Evolutionary conservation across 2,888 invertebrate genomes (phyloP), one percentile per base, ranked within the genome.

Genomic region (Drosophila antonietae): DNA sequence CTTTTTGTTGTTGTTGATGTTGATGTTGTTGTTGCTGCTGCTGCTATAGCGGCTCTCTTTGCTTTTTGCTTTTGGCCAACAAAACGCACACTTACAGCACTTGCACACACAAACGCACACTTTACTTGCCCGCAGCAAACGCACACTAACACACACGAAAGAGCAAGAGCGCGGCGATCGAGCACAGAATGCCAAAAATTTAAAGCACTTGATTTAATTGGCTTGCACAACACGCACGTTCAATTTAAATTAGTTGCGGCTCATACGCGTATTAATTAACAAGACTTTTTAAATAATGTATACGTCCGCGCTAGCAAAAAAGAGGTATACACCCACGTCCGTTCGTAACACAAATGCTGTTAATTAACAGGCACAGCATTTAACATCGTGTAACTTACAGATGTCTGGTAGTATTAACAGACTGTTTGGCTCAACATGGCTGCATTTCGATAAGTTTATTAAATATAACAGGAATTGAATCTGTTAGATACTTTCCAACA

Each of bases 61-160:
- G 63, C 81, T 63, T 81, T 79, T 79, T 81, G 81, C 74, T 79
- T 80, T 82, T 80, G 82, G 80, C 85, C 85, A 80, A 81, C 85
- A 85, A 72, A 82, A 84, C 78, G 63, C 65, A 82, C 88, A 80
- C 68, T 78, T 67, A 73, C 62, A 44, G 52, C 62, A 73, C 78
- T 69, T 64, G 69, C 64, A 71, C 76, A 83, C 69, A 74, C 81
- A 55, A 55, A 60, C 68, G 57, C 49, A 61, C 58, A 72, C 66
- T 56, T 47, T 57, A 62, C 72, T 62, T 71, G 56, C 70, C 59
- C 62, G 74, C 59, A 78, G 64, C 73, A 74, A 67, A 71, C 58
- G 71, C 62, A 71, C 68, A 43, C 64, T n/a, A 10, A 65, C 66
- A 72, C 73, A 68, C 46, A 52, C 55, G 23, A 59, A 72, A 58